A percentile compares a stretch with the other conserved stretches of the same genome.
Conservation (phyloP, 2,888 invertebrate genomes). For the Clostera curtula region DNA sequence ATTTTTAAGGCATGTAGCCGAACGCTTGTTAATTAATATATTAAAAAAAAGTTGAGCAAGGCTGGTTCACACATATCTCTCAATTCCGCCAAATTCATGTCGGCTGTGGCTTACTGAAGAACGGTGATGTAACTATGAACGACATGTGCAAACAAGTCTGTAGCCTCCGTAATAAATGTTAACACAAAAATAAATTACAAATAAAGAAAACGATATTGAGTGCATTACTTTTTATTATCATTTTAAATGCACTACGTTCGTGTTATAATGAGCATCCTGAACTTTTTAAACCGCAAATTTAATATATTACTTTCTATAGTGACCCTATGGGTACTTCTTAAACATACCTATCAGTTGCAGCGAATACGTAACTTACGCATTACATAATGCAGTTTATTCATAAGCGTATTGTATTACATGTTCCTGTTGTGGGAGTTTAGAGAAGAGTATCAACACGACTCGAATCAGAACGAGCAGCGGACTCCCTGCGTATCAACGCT, state of each 20-base stretch:
- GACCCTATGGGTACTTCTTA: no score
- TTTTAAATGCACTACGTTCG: constrained; percentile 33
- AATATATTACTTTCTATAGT: constrained; percentile 4
- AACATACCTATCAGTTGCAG: constrained; percentile 21
- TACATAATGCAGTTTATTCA: constrained; percentile 30
- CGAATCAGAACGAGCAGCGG: constrained; percentile 16
- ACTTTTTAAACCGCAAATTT: constrained; percentile 31
- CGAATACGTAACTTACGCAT: constrained; percentile 12
- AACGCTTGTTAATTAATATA: constrained; percentile 17
- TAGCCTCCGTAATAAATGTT: no score
- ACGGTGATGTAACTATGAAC: no score
- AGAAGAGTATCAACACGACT: constrained; percentile 32
- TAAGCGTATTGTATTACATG: constrained; percentile 44
- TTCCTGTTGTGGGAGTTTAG: constrained; percentile 44
- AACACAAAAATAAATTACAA: no score
- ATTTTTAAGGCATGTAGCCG: constrained; percentile 42
- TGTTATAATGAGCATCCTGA: constrained; percentile 68
- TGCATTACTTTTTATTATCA: constrained; percentile 1
- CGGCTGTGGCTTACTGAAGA: no score
- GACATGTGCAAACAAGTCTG: no score
- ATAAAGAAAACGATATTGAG: no score
- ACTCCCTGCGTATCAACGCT: constrained; percentile 13
- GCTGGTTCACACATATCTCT: no score
- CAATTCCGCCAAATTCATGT: no score
- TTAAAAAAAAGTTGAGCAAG: no score